These are phyloP conservation scores for Diorhabda sublineata DNA, from an alignment of 1,140 invertebrate genomes.

Conservation along the genomic window DNA sequence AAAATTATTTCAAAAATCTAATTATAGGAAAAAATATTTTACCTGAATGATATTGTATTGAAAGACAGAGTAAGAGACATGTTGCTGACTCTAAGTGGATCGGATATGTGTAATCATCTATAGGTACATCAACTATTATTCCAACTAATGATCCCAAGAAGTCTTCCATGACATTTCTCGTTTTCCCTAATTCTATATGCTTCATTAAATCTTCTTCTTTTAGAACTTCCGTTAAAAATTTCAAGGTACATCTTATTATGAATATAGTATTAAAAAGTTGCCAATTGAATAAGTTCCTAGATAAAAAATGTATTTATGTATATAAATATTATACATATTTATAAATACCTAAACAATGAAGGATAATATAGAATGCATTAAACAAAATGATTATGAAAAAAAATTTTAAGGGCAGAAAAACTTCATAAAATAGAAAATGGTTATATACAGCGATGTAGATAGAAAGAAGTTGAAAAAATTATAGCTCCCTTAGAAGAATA, in stretches of 20 bases:
- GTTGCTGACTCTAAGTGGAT: conserved; percentile 87
- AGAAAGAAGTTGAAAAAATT: too few species aligned
- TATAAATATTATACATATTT: too few species aligned
- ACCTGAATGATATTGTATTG: conserved; percentile 81
- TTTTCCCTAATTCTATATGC: conserved; percentile 59
- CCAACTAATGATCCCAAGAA: conserved; percentile 68
- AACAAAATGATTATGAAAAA: too few species aligned
- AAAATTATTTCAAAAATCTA: not conserved
- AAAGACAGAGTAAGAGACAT: conserved; percentile 78
- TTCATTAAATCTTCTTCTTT: conserved; percentile 70
- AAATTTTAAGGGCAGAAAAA: too few species aligned
- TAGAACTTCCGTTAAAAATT: conserved; percentile 81
- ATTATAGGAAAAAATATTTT: conserved; percentile 21
- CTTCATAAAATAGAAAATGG: too few species aligned
- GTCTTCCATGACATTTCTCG: conserved; percentile 50
- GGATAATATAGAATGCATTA: too few species aligned
- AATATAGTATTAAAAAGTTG: conserved; percentile 93
- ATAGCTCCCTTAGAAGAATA: too few species aligned
- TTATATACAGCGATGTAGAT: too few species aligned
- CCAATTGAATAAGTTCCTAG: conserved; percentile 88
- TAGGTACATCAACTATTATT: conserved; percentile 73
- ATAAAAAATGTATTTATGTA: conserved; percentile 42
- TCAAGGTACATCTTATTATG: conserved; percentile 81
- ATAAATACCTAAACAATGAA: too few species aligned
- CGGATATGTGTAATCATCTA: conserved; percentile 82